phyloP scores from a whole-genome alignment of 2,888 invertebrate genomes.

The Zaprionus lineosus region DNA sequence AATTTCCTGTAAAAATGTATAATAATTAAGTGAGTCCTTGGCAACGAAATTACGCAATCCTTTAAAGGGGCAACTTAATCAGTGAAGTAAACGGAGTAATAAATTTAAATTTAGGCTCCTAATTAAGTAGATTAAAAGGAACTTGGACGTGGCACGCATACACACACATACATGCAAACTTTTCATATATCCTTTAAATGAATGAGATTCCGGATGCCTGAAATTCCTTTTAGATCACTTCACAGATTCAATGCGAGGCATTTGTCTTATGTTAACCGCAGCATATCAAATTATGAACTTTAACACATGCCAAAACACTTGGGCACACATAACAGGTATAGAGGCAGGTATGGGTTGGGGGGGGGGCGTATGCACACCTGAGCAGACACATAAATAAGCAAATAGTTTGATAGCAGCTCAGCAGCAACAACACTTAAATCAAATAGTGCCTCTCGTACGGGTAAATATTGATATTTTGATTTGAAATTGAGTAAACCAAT shows the following conservation, averaged over 20 bases:
- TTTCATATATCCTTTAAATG: too few species aligned
- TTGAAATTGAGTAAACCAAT: conserved; percentile 52
- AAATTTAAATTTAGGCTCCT: too few species aligned
- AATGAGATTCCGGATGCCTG: not conserved
- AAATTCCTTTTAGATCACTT: not conserved
- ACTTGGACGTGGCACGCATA: too few species aligned
- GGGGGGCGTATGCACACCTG: not conserved
- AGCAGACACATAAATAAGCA: conserved; percentile 40
- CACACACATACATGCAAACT: too few species aligned
- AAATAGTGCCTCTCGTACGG: conserved; percentile 12
- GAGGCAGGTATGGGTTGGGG: not conserved
- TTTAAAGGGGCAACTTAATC: too few species aligned
- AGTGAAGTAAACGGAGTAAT: too few species aligned
- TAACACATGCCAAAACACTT: conserved; percentile 6
- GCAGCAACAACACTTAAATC: conserved; percentile 32
- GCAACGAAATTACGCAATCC: too few species aligned
- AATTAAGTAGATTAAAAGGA: too few species aligned
- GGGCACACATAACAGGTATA: conserved; percentile 5
- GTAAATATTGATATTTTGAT: conserved; percentile 70
- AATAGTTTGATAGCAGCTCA: conserved; percentile 58
- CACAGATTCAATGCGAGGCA: not conserved
- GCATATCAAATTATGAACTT: conserved; percentile 37
- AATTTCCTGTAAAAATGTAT: too few species aligned
- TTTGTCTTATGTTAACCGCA: conserved; percentile 27
- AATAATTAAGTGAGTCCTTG: too few species aligned